These are phyloP conservation scores for fruit fly (Drosophila melanogaster) DNA, from an alignment of 1,140 invertebrate species.

Conservation along the genomic window DNA sequence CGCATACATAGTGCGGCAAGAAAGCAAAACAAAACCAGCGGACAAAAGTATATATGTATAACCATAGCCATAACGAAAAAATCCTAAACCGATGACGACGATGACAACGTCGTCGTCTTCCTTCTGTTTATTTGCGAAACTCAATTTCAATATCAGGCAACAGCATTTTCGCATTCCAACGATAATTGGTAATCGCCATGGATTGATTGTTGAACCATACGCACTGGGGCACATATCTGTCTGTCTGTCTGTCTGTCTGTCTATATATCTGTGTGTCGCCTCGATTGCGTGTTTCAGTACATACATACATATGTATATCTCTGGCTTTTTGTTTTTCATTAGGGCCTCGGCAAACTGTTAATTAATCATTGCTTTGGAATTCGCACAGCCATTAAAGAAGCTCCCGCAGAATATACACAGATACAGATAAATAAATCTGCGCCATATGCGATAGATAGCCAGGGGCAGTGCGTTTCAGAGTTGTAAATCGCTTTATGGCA, in stretches of 20 bases:
- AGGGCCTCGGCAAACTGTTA: constrained; percentile 58
- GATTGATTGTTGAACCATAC: constrained; percentile 68
- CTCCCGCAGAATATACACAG: constrained; percentile 26
- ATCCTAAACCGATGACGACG: constrained; percentile 59
- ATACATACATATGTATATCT: constrained; percentile 4
- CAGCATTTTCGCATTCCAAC: constrained; percentile 78
- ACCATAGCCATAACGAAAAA: constrained; percentile 3
- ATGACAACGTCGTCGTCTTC: constrained; percentile 51
- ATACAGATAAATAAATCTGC: constrained; percentile 69
- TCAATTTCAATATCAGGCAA: constrained; percentile 79
- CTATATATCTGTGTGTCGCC: constrained; percentile 19
- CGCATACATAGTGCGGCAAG: constrained; percentile 62
- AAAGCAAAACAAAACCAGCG: constrained; percentile 38
- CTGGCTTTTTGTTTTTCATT: constrained; percentile 59
- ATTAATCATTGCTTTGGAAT: constrained; percentile 81
- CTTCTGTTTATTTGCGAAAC: constrained; percentile 65
- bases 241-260: neutral
- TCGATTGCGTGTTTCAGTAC: constrained; percentile 44
- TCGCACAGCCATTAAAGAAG: constrained; percentile 66
- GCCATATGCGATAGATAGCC: constrained; percentile 62
- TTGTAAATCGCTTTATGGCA: constrained; percentile 19
- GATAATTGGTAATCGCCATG: constrained; percentile 81
- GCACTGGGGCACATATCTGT: constrained; percentile 1
- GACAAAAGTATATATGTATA: neutral
- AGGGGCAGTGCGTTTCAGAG: constrained; percentile 29